Evolutionary conservation across 92 coral and sea anemone species (phyloP).

Genomic region (Isaurus tuberculatus): DNA sequence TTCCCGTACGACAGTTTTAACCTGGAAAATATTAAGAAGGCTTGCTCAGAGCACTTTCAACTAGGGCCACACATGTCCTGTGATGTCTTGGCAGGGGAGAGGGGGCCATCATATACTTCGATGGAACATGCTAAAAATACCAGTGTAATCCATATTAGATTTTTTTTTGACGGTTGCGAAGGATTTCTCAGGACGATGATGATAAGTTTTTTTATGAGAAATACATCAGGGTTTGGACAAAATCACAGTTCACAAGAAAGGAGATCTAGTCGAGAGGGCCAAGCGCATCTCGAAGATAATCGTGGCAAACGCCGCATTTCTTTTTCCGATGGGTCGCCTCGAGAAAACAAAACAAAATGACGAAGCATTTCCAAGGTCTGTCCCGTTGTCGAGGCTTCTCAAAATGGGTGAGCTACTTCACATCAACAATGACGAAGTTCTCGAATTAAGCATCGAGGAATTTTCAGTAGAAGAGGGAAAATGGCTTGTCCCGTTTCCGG

Average conservation of each 20-base stretch:
- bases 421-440: conserved; percentile 2
- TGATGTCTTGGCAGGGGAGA: conserved; percentile 7
- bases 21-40: neutral
- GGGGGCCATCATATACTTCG: conserved; percentile 1
- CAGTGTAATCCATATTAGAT: conserved; percentile 7
- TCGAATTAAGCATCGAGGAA: neutral
- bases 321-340: conserved; percentile 2
- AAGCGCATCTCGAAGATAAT: neutral
- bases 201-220: neutral
- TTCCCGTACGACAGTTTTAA: neutral
- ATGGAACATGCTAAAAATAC: neutral
- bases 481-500: neutral
- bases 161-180: neutral
- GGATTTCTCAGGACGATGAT: conserved; percentile 4
- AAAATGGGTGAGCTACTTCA: conserved; percentile 7
- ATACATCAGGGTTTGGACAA: neutral
- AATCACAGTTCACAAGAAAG: neutral
- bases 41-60: neutral
- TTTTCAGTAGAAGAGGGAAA: conserved; percentile 1
- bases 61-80: neutral
- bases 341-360: conserved; percentile 1
- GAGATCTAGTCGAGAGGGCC: neutral
- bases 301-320: neutral
- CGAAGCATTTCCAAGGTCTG: neutral
- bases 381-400: conserved; percentile 6